Conservation (phyloP, 2,797 vertebrate genomes). For the Mus minutoides region DNA sequence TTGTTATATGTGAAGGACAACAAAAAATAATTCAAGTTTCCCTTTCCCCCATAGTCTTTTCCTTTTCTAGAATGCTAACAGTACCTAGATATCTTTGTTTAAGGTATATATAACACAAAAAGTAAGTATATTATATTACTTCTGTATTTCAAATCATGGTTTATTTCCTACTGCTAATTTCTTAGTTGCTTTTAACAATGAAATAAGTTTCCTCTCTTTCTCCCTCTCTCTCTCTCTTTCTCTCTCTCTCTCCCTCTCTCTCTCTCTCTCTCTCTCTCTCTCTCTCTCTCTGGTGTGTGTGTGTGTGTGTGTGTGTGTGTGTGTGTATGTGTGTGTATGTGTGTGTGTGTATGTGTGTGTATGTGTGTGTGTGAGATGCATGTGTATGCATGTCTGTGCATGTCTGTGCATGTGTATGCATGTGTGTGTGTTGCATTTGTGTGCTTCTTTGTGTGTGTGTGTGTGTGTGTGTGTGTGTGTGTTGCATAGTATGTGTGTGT, state of each 20-base stretch:
- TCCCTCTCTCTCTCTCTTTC: neutral
- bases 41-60: neutral
- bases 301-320: neutral
- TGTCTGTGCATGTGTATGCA: neutral
- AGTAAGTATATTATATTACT: neutral
- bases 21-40: neutral
- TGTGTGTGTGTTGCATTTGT: neutral
- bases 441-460: neutral
- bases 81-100: neutral
- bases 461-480: neutral
- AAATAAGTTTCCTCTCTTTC: neutral
- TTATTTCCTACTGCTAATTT: constrained; percentile 38
- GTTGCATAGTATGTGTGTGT: neutral
- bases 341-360: neutral
- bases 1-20: neutral
- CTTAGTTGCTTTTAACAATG: neutral
- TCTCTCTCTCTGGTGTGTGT: neutral
- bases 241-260: neutral
- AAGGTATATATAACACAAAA: neutral
- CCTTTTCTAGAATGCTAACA: neutral
- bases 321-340: neutral
- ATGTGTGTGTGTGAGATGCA: neutral
- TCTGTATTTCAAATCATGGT: neutral
- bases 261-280: neutral
- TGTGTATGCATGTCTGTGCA: neutral